phyloP scores from a whole-genome alignment of 2,113 vertebrate species.

The Hirundichthys speculiger region DNA sequence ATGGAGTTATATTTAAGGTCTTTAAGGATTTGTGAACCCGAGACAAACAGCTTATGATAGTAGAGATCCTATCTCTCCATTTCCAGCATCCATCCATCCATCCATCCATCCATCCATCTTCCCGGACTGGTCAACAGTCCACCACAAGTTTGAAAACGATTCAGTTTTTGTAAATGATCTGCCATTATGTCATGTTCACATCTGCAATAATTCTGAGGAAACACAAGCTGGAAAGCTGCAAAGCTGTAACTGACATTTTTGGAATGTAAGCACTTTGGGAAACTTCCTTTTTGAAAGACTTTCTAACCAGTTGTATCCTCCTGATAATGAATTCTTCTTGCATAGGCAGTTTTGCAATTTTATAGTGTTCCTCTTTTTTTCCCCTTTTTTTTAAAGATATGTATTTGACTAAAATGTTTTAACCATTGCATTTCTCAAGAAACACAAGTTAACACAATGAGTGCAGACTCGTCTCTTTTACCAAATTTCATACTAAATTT shows the following conservation, averaged over 20 bases:
- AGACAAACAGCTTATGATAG: too few species aligned
- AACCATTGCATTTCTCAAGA: slow-evolving; percentile 21
- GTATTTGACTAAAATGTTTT: not conserved
- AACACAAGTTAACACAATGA: slow-evolving; percentile 3
- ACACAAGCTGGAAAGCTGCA: slow-evolving; percentile 20
- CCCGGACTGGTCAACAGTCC: too few species aligned
- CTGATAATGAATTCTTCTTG: slow-evolving; percentile 9
- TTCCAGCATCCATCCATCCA: not conserved
- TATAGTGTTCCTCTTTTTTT: slow-evolving; percentile 24
- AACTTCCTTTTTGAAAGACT: slow-evolving; percentile 19
- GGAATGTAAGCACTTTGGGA: slow-evolving; percentile 26
- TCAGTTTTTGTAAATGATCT: not conserved
- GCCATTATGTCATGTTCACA: slow-evolving; percentile 9
- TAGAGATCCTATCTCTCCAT: too few species aligned
- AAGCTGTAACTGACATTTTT: slow-evolving; percentile 17
- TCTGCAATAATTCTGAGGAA: slow-evolving; percentile 8
- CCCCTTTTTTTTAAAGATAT: not conserved
- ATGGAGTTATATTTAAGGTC: not conserved
- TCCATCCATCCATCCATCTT: not conserved
- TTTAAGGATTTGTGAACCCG: not conserved
- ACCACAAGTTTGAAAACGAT: not conserved
- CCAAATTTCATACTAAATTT: not conserved
- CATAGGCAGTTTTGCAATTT: slow-evolving; percentile 39
- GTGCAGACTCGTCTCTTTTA: not conserved
- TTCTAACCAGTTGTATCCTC: not conserved